These are phyloP conservation scores for Ciona savignyi DNA, from an alignment of 23 tunicate genomes.

Conservation along the genomic window DNA sequence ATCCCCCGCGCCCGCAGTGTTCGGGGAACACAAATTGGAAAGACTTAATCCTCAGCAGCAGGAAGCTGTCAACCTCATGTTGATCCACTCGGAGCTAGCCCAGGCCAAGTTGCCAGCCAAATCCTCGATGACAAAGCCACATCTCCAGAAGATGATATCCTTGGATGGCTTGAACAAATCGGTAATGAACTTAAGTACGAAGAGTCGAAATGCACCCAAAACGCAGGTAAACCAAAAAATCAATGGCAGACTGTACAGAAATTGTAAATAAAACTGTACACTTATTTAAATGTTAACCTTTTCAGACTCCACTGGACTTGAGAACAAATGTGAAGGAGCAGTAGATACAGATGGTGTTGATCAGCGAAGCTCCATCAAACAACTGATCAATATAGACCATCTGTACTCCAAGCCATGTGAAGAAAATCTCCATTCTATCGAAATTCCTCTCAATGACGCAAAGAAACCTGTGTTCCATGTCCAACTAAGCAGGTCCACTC, in stretches of 20 bases:
- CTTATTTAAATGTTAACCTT: neutral
- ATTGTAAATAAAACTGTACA: neutral
- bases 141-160: constrained; percentile 53
- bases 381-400: constrained; percentile 50
- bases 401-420: constrained; percentile 53
- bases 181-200: constrained; percentile 22
- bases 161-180: constrained; percentile 63
- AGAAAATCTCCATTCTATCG: neutral
- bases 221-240: neutral
- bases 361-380: constrained; percentile 45
- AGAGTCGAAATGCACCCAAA: neutral
- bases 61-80: constrained; percentile 91
- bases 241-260: neutral
- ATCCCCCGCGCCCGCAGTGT: constrained; percentile 98
- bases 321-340: constrained; percentile 10
- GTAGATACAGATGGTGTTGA: constrained; percentile 13
- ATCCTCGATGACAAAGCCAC: neutral
- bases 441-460: neutral
- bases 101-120: constrained; percentile 11
- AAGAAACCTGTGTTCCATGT: constrained; percentile 29
- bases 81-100: constrained; percentile 73
- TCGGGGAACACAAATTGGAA: constrained; percentile 82
- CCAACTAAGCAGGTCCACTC: constrained; percentile 56
- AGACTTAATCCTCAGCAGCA: constrained; percentile 95
- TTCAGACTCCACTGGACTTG: constrained; percentile 58